These are phyloP conservation scores for Drosophila erecta DNA, from an alignment of 1,140 invertebrate species.

Conservation along the genomic window DNA sequence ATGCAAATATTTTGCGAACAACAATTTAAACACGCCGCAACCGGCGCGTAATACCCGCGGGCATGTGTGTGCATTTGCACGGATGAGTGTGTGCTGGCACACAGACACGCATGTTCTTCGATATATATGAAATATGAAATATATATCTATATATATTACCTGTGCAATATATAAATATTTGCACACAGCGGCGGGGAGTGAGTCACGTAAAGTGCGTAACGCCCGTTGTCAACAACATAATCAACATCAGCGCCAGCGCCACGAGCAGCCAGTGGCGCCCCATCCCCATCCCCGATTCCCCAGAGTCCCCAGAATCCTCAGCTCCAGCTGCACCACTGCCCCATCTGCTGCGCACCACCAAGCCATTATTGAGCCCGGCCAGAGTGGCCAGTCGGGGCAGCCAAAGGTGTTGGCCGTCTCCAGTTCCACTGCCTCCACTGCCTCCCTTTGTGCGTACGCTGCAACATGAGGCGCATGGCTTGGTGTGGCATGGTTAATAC, in stretches of 20 bases:
- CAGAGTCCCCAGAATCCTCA: background rate
- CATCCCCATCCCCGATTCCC: slow-evolving; percentile 4
- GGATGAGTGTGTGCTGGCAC: slow-evolving; percentile 31
- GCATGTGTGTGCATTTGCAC: slow-evolving; percentile 54
- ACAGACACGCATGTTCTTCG: slow-evolving; percentile 17
- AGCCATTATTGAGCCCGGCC: background rate
- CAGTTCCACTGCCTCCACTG: background rate
- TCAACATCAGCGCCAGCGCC: slow-evolving; percentile 67
- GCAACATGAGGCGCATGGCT: no score
- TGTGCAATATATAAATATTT: slow-evolving; percentile 84
- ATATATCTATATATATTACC: slow-evolving; percentile 45
- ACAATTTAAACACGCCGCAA: slow-evolving; percentile 55
- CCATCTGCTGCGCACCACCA: background rate
- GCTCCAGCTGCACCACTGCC: background rate
- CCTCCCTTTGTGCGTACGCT: slow-evolving; percentile 4
- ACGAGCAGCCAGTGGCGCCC: slow-evolving; percentile 30
- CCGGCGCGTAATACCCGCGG: slow-evolving; percentile 48
- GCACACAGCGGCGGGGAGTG: slow-evolving; percentile 1
- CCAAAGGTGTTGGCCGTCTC: slow-evolving; percentile 1
- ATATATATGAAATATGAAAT: background rate
- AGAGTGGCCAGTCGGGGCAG: background rate
- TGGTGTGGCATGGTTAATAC: no score
- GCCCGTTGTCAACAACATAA: slow-evolving; percentile 84
- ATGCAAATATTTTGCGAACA: slow-evolving; percentile 78
- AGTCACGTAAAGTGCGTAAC: slow-evolving; percentile 75